Percentiles rank a stretch among this genome's conserved stretches.
These are phyloP conservation scores for Ramazzottius varieornatus DNA, from an alignment of 2,888 invertebrate genomes.

Conservation along the genomic window DNA sequence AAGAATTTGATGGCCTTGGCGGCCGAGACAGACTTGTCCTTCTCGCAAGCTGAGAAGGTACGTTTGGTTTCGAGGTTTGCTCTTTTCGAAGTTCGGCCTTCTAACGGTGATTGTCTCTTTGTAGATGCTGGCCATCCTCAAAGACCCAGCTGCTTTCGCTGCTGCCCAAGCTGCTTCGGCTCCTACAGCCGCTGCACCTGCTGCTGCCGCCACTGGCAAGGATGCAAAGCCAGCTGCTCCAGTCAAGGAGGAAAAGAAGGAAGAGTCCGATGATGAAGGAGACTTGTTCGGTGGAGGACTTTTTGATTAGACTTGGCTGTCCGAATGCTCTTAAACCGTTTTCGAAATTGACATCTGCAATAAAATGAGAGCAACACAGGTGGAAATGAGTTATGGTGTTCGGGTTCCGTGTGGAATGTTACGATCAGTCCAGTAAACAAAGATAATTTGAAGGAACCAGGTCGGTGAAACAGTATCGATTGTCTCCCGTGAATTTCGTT, in stretches of 20 bases:
- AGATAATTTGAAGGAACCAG: no score
- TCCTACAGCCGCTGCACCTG: constrained; percentile 27
- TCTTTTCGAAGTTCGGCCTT: constrained; percentile 1
- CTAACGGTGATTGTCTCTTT: constrained; percentile 5
- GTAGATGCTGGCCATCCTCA: constrained; percentile 26
- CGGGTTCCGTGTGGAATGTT: no score
- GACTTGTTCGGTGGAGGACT: neutral
- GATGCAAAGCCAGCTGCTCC: constrained; percentile 30
- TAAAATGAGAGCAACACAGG: no score
- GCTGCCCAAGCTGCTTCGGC: constrained; percentile 36
- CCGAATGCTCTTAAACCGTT: no score
- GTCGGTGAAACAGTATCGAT: no score
- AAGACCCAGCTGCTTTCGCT: constrained; percentile 86
- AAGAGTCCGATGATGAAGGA: constrained; percentile 41
- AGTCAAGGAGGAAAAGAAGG: constrained; percentile 46
- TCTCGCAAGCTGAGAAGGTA: constrained; percentile 72
- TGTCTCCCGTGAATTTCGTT: no score
- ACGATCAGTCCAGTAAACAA: no score
- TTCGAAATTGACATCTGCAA: no score
- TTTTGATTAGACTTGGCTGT: no score
- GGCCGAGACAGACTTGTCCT: constrained; percentile 76
- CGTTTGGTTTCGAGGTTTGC: constrained; percentile 36
- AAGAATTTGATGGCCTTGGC: constrained; percentile 89
- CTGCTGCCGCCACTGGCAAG: constrained; percentile 35
- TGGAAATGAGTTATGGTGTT: no score